Percentiles rank a stretch among this genome's conserved stretches.
Conservation (phyloP, 2,888 invertebrate species). For the Hofmannophila pseudospretella region DNA sequence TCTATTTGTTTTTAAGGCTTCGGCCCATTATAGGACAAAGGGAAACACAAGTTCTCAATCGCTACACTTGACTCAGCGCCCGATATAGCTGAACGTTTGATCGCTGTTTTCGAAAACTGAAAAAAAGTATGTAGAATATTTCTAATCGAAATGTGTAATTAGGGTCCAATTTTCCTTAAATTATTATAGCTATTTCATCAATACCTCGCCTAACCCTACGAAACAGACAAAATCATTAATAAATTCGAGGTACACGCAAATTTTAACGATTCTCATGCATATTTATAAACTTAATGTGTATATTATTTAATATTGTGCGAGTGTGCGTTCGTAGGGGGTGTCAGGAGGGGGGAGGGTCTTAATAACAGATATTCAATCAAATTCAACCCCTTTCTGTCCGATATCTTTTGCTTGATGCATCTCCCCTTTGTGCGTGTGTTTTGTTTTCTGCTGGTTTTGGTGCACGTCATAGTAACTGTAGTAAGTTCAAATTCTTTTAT, state of each 20-base stretch:
- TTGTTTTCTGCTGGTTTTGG: conserved; percentile 44
- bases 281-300: conserved; percentile 72
- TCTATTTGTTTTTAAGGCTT: too few species aligned
- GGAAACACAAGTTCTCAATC: too few species aligned
- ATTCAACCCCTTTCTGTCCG: conserved; percentile 73
- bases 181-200: too few species aligned
- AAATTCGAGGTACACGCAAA: conserved; percentile 35
- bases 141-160: too few species aligned
- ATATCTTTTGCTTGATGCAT: conserved; percentile 70
- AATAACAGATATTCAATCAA: conserved; percentile 79
- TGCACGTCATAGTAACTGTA: too few species aligned
- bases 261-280: conserved; percentile 71
- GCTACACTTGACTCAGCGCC: too few species aligned
- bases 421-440: conserved; percentile 51
- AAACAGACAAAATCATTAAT: not conserved
- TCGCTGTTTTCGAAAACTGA: too few species aligned
- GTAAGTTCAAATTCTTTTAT: too few species aligned
- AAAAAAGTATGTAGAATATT: too few species aligned
- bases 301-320: conserved; percentile 67
- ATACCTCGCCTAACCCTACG: not conserved
- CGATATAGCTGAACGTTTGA: too few species aligned
- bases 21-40: too few species aligned
- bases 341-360: conserved; percentile 26
- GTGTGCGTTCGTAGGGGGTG: conserved; percentile 55
- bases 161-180: too few species aligned